Base-by-base conservation (phyloP, 2,797 vertebrate genomes). In the Serranus cabrilla region DNA sequence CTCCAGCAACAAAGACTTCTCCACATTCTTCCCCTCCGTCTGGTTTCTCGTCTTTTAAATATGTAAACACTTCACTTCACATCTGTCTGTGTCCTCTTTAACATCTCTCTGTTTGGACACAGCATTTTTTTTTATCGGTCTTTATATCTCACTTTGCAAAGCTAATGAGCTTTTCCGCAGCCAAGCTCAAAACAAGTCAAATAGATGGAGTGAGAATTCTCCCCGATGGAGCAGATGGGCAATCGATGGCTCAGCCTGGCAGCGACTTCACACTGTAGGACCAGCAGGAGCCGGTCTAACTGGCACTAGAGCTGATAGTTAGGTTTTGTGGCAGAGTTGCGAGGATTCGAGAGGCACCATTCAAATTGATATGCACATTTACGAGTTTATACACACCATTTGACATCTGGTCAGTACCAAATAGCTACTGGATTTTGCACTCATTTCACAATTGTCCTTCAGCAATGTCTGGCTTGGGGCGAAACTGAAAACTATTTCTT, bases 221-320 rank as follows among this genome's bases (percentile, higher is more conserved):
- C 81, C 74, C 89, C 58, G 70, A 81, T 87, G 81, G 88, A 94
- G 86, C 94, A 95, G 94, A 94, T 94, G 94, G 93, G 86, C 88
- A 80, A 88, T 91, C 78, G 83, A 85, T 90, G 89, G 90, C 90
- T 91, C 89, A 90, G 91, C 84, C 91, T 94, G 93, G 91, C 92
- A 93, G 75, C 64, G 74, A 71, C 88, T 89, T 89, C 86, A 89
- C 89, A 83, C 89, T 86, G 83, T 77, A 89, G 80, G 85, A 85
- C 81, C 85, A 89, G 90, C 86, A 91, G 83, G 86, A 87, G 72
- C 80, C 14, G 54, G 69, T 87, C 86, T 74, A 60, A 86, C 87
- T 86, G 89, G 87, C 90, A 87, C 82, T 74, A 69, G 78, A 76
- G 59, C 60, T 71, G 81, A 88, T 83, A 77, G 82, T 82, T 88